A percentile compares a stretch with the other conserved stretches of the same genome.
Evolutionary conservation across 2,797 vertebrate species (phyloP).

Genomic region (Platalea minor): DNA sequence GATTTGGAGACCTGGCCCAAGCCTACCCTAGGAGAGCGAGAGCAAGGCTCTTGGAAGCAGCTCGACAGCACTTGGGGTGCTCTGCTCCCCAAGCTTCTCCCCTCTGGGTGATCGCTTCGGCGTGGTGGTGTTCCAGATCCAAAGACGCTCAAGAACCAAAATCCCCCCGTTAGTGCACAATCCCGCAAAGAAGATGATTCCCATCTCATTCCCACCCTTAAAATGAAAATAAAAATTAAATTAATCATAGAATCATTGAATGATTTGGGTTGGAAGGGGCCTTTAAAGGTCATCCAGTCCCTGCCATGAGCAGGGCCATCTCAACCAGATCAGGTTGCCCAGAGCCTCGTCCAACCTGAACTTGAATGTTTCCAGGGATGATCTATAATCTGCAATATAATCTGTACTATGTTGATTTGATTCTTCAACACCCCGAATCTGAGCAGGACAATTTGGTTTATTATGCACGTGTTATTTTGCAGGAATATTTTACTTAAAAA

Average conservation of each 20-base stretch:
- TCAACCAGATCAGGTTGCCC: neutral
- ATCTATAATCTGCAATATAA: neutral
- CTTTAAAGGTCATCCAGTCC: neutral
- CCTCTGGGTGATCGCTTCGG: fast-evolving
- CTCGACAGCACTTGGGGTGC: neutral
- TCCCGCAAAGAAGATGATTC: fast-evolving
- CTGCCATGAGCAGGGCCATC: neutral
- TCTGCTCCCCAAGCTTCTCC: neutral
- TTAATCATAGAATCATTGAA: neutral
- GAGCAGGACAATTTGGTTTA: neutral
- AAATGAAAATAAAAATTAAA: neutral
- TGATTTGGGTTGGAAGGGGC: neutral
- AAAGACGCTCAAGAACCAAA: neutral
- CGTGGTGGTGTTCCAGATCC: neutral
- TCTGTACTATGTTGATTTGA: neutral
- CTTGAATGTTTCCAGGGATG: neutral
- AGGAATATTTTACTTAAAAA: neutral
- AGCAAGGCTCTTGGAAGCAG: neutral
- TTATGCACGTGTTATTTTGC: neutral
- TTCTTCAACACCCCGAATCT: neutral
- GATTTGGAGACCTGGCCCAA: neutral
- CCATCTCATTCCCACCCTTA: neutral
- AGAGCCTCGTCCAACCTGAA: neutral
- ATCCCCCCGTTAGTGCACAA: neutral
- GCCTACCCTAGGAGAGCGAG: neutral